Evolutionary conservation across 64 coral and sea anemone species (phyloP), one percentile per base, ranked within the genome.

Genomic region (Orbicella faveolata): DNA sequence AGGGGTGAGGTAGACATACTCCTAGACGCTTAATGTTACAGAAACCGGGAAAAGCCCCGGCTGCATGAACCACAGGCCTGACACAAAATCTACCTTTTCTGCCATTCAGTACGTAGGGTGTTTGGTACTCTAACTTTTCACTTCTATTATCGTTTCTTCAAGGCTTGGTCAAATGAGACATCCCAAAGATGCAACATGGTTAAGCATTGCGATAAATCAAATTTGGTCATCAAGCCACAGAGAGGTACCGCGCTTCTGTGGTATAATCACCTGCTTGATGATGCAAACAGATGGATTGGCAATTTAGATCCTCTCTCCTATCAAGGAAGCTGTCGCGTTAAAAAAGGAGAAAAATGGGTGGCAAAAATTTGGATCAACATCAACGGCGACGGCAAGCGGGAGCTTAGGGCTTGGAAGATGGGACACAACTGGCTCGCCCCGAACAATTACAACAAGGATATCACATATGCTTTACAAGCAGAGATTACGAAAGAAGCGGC

Each of bases 301-400:
- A 94, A 89, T 3, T 61, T 99, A 13, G 93, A 99, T 64, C 94
- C 97, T 9, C 35, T 95, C 1, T 93, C 94, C 39, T 90, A 81
- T 75, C 93, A 95, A n/a, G 97, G 97, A 18, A 94, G 75, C 48
- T 99, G 97, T 82, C 55, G 80, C 17, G 94, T 93, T 25, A 88
- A 73, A 17, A 90, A 93, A 41, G 91, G 97, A 13, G 92, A 93
- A 26, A 99, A 99, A 81, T 99, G 97, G 97, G 75, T 99, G 2
- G 97, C 97, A 8, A 95, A 95, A 65, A 92, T 88, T 76, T 99
- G 96, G 96, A 88, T 98, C 23, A 93, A 95, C 13, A 73, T 98
- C 12, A 89, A 87, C 33, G 96, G 96, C 16, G 93, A 98, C 81
- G 96, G 96, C 19, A 89, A 76, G 36, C 80, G 83, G 1, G 88